Evolutionary conservation across 2,888 invertebrate species (phyloP).

Genomic region (Ophraella communa): DNA sequence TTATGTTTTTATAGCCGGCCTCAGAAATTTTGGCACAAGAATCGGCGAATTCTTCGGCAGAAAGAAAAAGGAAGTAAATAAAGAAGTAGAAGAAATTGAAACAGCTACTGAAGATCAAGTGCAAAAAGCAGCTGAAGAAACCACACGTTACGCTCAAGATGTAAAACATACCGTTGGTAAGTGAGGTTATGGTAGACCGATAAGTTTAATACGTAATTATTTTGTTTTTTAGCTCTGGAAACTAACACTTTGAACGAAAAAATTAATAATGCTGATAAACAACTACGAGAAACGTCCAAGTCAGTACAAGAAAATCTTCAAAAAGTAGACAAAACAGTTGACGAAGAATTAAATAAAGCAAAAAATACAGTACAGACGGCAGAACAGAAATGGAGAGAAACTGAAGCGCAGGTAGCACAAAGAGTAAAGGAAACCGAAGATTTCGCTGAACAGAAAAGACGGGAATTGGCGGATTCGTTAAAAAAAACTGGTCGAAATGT

Average conservation of each 20-base stretch:
- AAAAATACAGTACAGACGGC: constrained; percentile 33
- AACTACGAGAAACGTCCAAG: constrained; percentile 25
- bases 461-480: constrained; percentile 57
- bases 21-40: constrained; percentile 75
- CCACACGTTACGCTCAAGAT: constrained; percentile 63
- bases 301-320: constrained; percentile 23
- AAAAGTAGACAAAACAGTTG: constrained; percentile 27
- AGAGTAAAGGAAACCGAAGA: constrained; percentile 37
- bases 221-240: constrained; percentile 33
- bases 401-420: constrained; percentile 39
- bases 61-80: constrained; percentile 75
- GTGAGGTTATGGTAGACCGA: neutral
- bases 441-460: constrained; percentile 61
- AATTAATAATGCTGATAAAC: constrained; percentile 33
- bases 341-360: constrained; percentile 30
- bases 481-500: constrained; percentile 53
- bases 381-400: constrained; percentile 38
- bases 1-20: constrained; percentile 67
- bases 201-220: neutral
- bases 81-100: constrained; percentile 61
- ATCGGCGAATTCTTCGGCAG: constrained; percentile 72
- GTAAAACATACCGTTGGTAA: constrained; percentile 63
- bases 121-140: constrained; percentile 65
- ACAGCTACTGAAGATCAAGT: constrained; percentile 38
- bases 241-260: constrained; percentile 40